Base-by-base conservation (phyloP, 2,113 vertebrate genomes). In the Thomomys bottae region DNA sequence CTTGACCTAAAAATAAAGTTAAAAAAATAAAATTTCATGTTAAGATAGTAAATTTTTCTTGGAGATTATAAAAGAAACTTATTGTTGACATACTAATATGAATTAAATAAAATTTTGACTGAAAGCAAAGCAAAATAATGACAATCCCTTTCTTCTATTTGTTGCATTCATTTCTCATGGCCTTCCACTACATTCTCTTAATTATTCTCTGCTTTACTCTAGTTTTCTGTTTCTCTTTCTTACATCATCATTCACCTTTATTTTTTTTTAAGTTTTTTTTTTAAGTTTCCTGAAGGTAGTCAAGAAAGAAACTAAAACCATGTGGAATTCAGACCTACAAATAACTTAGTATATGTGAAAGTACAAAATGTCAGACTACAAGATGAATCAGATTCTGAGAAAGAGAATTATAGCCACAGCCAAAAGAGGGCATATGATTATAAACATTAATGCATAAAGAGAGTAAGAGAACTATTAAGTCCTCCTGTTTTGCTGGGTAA, bases 1-100 rank as follows among this genome's bases (percentile, higher is more conserved):
- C 94, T 93, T 49, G 92, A 93, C 71, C 79, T 42, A 67, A 78
- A 91, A 83, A 42, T 6, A n/a, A n/a, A n/a, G n/a, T n/a, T n/a
- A n/a, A n/a, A n/a, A n/a, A n/a, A n/a, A n/a, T n/a, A n/a, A 89
- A 9, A 87, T 26, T 18, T 67, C 8, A 11, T 86, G 21, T 70
- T 18, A 84, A 84, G 82, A 63, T 14, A 80, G 8, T 2, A 88
- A 78, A 80, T 40, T 80, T 38, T 54, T 36, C 14, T 91, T 4
- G 5, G 8, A 54, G 3, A 54, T 2, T 76, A 75, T 32, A 88
- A 7, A 82, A 57, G 24, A 12, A 79, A 71, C 8, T 57, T 54
- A 54, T 10, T 81, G 4, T 54, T 54, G 32, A 49, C 81, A 68
- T 72, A 15, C 6, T 87, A 64, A 88, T 45, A 90, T 0, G 11